Conservation (phyloP, 2,888 invertebrate species). For the Bimastos eiseni region DNA sequence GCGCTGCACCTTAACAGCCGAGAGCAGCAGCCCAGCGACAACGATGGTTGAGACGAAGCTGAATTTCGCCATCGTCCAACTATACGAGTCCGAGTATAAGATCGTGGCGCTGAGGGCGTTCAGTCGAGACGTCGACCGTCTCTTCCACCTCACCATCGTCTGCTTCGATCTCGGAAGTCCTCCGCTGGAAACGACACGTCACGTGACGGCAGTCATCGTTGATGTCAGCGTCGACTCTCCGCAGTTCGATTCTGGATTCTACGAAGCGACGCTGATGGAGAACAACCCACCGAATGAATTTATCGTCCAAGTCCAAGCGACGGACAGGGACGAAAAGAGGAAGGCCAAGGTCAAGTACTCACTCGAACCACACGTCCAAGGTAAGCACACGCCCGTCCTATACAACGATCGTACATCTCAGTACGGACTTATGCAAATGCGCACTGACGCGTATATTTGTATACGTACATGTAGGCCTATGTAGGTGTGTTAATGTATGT, state of each 20-base stretch:
- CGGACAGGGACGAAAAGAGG: slow-evolving; percentile 75
- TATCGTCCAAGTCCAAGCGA: slow-evolving; percentile 76
- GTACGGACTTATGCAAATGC: background rate
- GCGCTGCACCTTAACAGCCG: slow-evolving; percentile 40
- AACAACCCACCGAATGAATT: slow-evolving; percentile 24
- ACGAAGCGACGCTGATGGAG: slow-evolving; percentile 78
- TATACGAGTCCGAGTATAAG: background rate
- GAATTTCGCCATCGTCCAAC: background rate
- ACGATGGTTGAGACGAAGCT: background rate
- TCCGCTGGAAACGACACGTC: slow-evolving; percentile 25
- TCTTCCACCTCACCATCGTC: background rate
- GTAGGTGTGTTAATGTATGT: background rate
- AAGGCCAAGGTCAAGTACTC: slow-evolving; percentile 72
- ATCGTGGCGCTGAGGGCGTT: background rate
- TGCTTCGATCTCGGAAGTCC: slow-evolving; percentile 31
- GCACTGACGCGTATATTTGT: background rate
- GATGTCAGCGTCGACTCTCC: slow-evolving; percentile 43
- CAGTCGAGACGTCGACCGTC: background rate
- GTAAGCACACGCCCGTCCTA: background rate
- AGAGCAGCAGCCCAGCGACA: too few relatives aligned
- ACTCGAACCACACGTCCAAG: slow-evolving; percentile 19
- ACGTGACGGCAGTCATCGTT: slow-evolving; percentile 32
- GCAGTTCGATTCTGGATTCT: slow-evolving; percentile 73
- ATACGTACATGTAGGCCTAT: background rate
- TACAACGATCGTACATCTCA: background rate